Evolutionary conservation across 2,113 vertebrate genomes (phyloP).

Genomic region (Percopsis transmontana): DNA sequence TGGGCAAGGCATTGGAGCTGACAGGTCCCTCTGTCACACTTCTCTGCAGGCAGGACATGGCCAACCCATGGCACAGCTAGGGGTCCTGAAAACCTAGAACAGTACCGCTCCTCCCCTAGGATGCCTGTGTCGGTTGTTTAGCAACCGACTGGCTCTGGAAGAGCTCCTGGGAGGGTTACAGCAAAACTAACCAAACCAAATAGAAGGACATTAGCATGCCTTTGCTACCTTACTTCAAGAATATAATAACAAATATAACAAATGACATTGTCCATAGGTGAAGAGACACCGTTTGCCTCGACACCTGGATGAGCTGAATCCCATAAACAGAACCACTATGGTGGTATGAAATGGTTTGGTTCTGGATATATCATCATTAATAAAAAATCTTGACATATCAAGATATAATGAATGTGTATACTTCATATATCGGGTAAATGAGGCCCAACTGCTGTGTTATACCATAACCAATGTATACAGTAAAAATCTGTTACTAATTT

Average conservation of each 20-base stretch:
- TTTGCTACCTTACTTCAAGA: constrained; percentile 49
- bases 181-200: constrained; percentile 70
- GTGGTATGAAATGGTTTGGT: too few relatives aligned
- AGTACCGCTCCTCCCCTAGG: constrained; percentile 52
- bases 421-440: too few relatives aligned
- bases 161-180: constrained; percentile 47
- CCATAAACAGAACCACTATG: too few relatives aligned
- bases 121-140: constrained; percentile 77
- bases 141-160: constrained; percentile 62
- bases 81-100: constrained; percentile 67
- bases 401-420: too few relatives aligned
- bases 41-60: constrained; percentile 71
- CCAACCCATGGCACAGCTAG: constrained; percentile 68
- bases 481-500: neutral
- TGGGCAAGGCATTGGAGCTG: constrained; percentile 75
- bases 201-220: constrained; percentile 40
- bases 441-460: neutral
- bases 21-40: constrained; percentile 79
- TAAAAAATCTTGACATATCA: too few relatives aligned
- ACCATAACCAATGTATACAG: neutral
- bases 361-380: too few relatives aligned
- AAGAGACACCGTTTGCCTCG: too few relatives aligned
- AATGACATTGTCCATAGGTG: too few relatives aligned
- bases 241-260: too few relatives aligned
- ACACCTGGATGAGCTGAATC: too few relatives aligned